phyloP scores from a whole-genome alignment of 1,140 invertebrate genomes.

The Batillaria attramentaria region DNA sequence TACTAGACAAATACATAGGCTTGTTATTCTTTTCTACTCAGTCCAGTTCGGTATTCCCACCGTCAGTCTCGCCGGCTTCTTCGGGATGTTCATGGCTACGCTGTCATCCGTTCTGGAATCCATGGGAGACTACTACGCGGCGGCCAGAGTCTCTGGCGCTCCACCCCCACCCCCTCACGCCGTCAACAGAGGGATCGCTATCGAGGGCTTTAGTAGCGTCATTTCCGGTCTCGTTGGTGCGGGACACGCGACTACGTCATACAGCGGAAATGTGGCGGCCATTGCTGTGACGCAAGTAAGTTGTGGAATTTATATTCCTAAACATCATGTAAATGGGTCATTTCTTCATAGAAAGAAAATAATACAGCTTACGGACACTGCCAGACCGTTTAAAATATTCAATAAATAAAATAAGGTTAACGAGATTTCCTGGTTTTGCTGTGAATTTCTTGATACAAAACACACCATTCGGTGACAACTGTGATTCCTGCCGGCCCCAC shows the following conservation, averaged over 20 bases:
- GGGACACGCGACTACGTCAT: conserved; percentile 88
- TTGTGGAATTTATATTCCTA: too few species aligned
- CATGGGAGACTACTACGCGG: conserved; percentile 70
- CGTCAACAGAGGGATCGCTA: conserved; percentile 81
- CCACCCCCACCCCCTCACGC: conserved; percentile 68
- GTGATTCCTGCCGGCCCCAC: too few species aligned
- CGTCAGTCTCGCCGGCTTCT: conserved; percentile 7
- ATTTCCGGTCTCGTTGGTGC: conserved; percentile 86
- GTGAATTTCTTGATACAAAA: too few species aligned
- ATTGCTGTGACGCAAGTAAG: conserved; percentile 58
- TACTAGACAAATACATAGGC: background rate
- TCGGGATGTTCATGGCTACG: conserved; percentile 49
- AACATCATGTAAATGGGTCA: too few species aligned
- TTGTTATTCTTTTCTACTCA: background rate
- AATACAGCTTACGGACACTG: background rate
- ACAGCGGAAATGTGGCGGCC: conserved; percentile 68
- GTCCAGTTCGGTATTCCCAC: conserved; percentile 8
- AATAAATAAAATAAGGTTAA: background rate
- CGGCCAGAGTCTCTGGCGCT: conserved; percentile 62
- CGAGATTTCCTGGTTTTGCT: too few species aligned
- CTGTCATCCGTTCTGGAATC: conserved; percentile 70
- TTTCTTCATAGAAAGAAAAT: background rate
- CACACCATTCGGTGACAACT: too few species aligned
- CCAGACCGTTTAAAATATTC: background rate
- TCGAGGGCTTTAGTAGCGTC: conserved; percentile 86